A percentile compares a stretch with the other conserved stretches of the same genome.
phyloP scores from a whole-genome alignment of 2,888 invertebrate species.

The Diarsia brunnea region DNA sequence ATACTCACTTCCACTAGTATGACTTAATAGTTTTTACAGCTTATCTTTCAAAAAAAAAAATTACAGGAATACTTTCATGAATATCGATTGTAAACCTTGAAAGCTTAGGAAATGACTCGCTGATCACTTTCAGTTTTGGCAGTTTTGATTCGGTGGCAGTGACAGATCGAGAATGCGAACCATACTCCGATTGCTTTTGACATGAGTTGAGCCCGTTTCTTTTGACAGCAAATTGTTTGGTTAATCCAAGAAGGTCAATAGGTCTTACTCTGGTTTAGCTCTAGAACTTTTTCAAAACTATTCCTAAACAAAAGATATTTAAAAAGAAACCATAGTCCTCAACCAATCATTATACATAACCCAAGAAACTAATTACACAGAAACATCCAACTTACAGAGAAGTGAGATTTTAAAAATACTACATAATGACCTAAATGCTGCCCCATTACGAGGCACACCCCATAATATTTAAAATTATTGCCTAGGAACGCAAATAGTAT shows the following conservation, averaged over 20 bases:
- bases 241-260: neutral
- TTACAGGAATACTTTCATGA: neutral
- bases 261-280: neutral
- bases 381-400: conserved; percentile 33
- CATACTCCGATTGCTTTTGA: neutral
- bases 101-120: neutral
- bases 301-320: neutral
- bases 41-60: neutral
- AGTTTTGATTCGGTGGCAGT: neutral
- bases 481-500: conserved; percentile 68
- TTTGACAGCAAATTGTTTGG: neutral
- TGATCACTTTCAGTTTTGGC: neutral
- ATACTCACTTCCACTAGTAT: too few relatives aligned
- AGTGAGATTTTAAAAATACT: conserved; percentile 61
- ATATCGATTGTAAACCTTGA: neutral
- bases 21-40: neutral
- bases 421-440: conserved; percentile 61
- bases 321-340: conserved; percentile 7
- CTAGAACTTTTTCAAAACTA: neutral
- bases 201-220: neutral
- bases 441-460: conserved; percentile 49
- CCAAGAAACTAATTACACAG: conserved; percentile 18
- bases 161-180: neutral
- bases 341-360: conserved; percentile 35
- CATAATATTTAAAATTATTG: conserved; percentile 70